Conservation (phyloP, 1,140 invertebrate genomes). For the Zophobas morio region DNA sequence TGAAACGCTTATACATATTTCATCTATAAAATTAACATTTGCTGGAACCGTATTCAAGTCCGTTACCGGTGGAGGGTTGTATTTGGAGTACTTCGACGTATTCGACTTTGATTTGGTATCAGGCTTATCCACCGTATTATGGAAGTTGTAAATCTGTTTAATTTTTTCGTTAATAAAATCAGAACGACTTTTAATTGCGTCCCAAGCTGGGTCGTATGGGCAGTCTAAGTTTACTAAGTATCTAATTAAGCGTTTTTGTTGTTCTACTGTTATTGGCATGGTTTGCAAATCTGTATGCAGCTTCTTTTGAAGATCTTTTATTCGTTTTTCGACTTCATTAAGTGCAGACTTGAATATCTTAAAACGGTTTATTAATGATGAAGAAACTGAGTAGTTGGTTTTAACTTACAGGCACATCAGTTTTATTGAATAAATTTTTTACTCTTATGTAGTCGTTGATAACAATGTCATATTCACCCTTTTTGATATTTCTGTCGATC, state of each 20-base stretch:
- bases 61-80: constrained; percentile 57
- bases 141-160: constrained; percentile 73
- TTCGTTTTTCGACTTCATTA: constrained; percentile 91
- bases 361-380: constrained; percentile 45
- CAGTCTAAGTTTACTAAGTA: constrained; percentile 81
- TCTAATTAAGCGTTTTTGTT: constrained; percentile 93
- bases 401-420: constrained; percentile 84
- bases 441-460: constrained; percentile 98
- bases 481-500: constrained; percentile 94
- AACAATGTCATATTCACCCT: constrained; percentile 96
- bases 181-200: constrained; percentile 87
- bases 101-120: constrained; percentile 57
- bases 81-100: constrained; percentile 63
- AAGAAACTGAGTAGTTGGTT: constrained; percentile 3
- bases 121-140: constrained; percentile 69
- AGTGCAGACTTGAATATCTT: constrained; percentile 89
- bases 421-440: constrained; percentile 96
- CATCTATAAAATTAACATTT: constrained; percentile 81
- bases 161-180: constrained; percentile 81
- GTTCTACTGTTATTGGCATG: constrained; percentile 91
- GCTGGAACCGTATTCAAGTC: constrained; percentile 67
- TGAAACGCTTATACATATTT: constrained; percentile 79
- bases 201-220: constrained; percentile 93
- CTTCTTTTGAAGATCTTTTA: constrained; percentile 84
- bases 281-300: constrained; percentile 88